A percentile compares a stretch with the other conserved stretches of the same genome.
These are phyloP conservation scores for Drosophila antonietae DNA, from an alignment of 2,888 invertebrate species.

Conservation along the genomic window DNA sequence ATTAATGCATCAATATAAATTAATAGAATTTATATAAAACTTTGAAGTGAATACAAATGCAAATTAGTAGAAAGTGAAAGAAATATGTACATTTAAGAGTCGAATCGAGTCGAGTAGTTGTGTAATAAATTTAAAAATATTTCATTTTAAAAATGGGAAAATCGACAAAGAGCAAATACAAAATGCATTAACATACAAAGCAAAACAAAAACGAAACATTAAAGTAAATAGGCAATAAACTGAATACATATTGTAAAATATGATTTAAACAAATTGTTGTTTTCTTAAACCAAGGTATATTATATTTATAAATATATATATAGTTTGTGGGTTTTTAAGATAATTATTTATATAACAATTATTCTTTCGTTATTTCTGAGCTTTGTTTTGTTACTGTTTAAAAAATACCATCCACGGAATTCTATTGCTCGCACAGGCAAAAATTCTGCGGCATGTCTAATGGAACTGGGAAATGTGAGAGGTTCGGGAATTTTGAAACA, in stretches of 20 bases:
- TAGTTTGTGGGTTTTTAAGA: neutral
- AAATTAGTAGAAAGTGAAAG: constrained; percentile 71
- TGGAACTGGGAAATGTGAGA: constrained; percentile 23
- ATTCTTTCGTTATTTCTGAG: neutral
- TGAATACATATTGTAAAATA: constrained; percentile 70
- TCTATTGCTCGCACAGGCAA: neutral
- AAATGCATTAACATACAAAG: constrained; percentile 45
- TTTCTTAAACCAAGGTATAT: neutral
- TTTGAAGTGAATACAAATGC: constrained; percentile 58
- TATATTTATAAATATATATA: neutral
- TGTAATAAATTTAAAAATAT: constrained; percentile 65
- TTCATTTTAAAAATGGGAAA: constrained; percentile 62
- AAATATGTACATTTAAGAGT: constrained; percentile 66
- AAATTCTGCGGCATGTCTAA: neutral
- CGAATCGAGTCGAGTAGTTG: constrained; percentile 54
- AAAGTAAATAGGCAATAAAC: constrained; percentile 67
- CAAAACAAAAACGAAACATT: constrained; percentile 22
- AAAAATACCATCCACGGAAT: neutral
- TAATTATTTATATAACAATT: constrained; percentile 1
- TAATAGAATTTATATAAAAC: constrained; percentile 76
- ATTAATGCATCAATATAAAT: constrained; percentile 65
- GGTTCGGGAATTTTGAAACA: constrained; percentile 4
- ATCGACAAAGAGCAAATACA: constrained; percentile 56
- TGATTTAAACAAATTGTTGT: constrained; percentile 39
- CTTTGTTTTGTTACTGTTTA: neutral